phyloP scores from a whole-genome alignment of 1,140 invertebrate genomes.

The Delia radicum region DNA sequence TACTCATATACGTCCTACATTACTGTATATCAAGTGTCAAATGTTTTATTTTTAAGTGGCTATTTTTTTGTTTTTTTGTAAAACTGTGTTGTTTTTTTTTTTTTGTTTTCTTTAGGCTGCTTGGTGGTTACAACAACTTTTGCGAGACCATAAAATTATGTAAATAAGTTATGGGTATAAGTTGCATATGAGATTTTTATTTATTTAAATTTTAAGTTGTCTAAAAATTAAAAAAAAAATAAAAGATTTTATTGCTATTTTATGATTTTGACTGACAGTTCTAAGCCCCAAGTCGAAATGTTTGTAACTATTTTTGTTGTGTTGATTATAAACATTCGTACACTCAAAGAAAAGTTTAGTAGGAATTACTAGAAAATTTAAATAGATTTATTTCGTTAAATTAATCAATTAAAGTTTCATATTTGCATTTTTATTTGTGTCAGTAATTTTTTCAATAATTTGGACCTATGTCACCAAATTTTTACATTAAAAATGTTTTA shows the following conservation, averaged over 20 bases:
- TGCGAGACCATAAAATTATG: background rate
- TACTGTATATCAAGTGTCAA: background rate
- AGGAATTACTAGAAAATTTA: too few relatives aligned
- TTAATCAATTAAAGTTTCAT: too few relatives aligned
- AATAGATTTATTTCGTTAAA: too few relatives aligned
- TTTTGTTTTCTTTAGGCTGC: background rate
- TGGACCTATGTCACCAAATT: too few relatives aligned
- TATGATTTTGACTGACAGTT: slow-evolving; percentile 20
- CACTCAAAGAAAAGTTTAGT: too few relatives aligned
- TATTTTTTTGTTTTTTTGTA: background rate
- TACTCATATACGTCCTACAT: background rate
- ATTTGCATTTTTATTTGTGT: too few relatives aligned
- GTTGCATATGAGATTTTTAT: background rate
- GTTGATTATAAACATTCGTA: too few relatives aligned
- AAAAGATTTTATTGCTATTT: slow-evolving; percentile 11
- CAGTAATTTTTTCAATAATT: too few relatives aligned
- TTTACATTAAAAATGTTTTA: too few relatives aligned
- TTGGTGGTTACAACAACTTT: background rate
- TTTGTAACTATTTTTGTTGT: background rate
- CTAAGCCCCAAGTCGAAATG: slow-evolving; percentile 7
- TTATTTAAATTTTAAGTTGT: background rate
- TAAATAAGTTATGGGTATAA: background rate
- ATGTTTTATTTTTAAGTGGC: background rate
- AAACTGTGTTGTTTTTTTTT: background rate
- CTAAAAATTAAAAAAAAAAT: background rate